These are phyloP conservation scores for Plebejus melissa DNA, from an alignment of 2,888 invertebrate species.

Conservation along the genomic window DNA sequence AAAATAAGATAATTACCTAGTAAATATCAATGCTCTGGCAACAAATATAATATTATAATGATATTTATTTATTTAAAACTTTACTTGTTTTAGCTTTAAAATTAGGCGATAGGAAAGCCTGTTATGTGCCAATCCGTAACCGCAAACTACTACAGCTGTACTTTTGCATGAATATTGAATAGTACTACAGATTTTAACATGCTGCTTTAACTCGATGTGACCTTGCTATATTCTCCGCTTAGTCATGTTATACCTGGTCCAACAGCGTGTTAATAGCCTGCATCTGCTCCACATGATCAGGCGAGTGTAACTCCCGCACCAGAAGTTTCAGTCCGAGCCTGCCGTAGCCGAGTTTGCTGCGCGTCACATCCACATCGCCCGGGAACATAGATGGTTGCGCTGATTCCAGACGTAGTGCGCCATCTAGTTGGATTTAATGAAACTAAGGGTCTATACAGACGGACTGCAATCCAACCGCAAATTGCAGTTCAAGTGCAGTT, in stretches of 20 bases:
- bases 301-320: slow-evolving; percentile 57
- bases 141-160: too few species aligned
- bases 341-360: slow-evolving; percentile 58
- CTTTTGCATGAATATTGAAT: too few species aligned
- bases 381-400: slow-evolving; percentile 64
- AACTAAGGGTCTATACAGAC: neutral
- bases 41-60: too few species aligned
- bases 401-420: slow-evolving; percentile 53
- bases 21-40: neutral
- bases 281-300: slow-evolving; percentile 51
- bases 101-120: too few species aligned
- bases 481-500: too few species aligned
- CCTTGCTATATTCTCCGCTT: too few species aligned
- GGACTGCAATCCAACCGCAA: too few species aligned
- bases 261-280: slow-evolving; percentile 64
- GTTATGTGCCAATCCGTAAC: too few species aligned
- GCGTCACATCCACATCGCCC: slow-evolving; percentile 59
- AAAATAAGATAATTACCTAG: slow-evolving; percentile 28
- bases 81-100: too few species aligned
- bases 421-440: slow-evolving; percentile 41
- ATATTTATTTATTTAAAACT: too few species aligned
- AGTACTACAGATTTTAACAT: too few species aligned
- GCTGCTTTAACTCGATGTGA: too few species aligned
- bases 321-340: slow-evolving; percentile 56
- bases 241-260: slow-evolving; percentile 50